A percentile compares a stretch with the other conserved stretches of the same genome.
Evolutionary conservation across 2,888 invertebrate genomes (phyloP).

Genomic region (Agrochola lota): DNA sequence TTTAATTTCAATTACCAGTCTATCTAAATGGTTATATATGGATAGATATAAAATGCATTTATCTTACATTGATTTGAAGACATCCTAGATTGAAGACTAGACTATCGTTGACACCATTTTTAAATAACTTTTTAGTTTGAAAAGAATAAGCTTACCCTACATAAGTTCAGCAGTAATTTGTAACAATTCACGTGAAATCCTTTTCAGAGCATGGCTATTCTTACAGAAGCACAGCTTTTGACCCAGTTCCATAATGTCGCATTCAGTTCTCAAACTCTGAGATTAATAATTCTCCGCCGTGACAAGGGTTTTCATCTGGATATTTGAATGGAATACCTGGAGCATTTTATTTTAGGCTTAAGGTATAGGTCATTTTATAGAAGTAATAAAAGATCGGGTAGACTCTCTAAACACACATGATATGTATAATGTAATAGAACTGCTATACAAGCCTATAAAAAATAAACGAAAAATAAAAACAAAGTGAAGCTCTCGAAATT

Average conservation of each 20-base stretch:
- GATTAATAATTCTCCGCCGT: constrained; percentile 65
- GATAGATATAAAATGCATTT: background rate
- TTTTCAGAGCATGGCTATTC: constrained; percentile 60
- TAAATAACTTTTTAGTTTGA: background rate
- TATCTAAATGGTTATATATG: background rate
- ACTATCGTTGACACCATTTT: no score
- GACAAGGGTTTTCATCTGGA: constrained; percentile 68
- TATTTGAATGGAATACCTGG: constrained; percentile 54
- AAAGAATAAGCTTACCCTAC: constrained; percentile 16
- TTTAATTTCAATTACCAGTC: background rate
- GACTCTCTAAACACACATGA: no score
- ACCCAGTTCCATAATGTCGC: constrained; percentile 67
- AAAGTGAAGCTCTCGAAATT: no score
- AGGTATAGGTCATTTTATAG: background rate
- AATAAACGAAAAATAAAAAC: no score
- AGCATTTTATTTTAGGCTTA: constrained; percentile 44
- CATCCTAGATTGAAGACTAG: background rate
- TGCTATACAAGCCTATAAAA: no score
- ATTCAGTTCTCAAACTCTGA: constrained; percentile 62
- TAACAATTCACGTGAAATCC: constrained; percentile 57
- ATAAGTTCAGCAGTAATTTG: constrained; percentile 55
- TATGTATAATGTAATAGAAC: background rate
- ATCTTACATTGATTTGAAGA: background rate
- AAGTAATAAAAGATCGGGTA: background rate
- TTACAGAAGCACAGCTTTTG: constrained; percentile 66